Percentiles rank a stretch among this genome's conserved stretches.
Conservation (phyloP, 2,888 invertebrate genomes). For the Diogma glabrata region DNA sequence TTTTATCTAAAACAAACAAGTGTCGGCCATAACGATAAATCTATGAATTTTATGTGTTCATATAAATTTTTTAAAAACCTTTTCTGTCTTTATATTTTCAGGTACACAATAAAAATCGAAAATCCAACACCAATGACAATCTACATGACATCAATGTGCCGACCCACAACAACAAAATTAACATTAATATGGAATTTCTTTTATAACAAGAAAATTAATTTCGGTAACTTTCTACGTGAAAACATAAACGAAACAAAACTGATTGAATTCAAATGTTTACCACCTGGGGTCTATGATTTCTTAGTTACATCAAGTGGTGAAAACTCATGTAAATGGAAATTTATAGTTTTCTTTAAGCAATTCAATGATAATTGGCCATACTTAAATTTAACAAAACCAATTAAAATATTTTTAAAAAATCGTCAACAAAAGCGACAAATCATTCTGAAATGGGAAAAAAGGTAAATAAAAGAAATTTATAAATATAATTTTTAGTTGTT, state of each 20-base stretch:
- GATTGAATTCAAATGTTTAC: constrained; percentile 24
- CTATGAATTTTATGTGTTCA: too few relatives aligned
- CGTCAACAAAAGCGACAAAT: constrained; percentile 35
- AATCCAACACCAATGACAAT: constrained; percentile 1
- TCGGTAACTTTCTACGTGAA: constrained; percentile 3
- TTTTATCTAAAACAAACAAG: too few relatives aligned
- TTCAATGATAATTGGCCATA: constrained; percentile 29
- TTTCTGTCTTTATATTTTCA: neutral
- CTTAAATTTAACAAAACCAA: constrained; percentile 25
- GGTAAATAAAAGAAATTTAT: constrained; percentile 22
- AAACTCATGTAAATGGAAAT: constrained; percentile 31
- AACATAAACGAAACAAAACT: neutral
- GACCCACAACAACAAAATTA: neutral
- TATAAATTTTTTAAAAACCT: too few relatives aligned
- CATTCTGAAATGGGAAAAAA: constrained; percentile 35
- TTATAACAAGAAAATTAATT: constrained; percentile 4
- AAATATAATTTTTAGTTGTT: too few relatives aligned
- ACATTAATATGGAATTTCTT: neutral
- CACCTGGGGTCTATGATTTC: constrained; percentile 33
- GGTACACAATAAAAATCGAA: neutral
- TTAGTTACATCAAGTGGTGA: constrained; percentile 28
- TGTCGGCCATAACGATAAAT: too few relatives aligned
- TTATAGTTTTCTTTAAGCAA: constrained; percentile 29
- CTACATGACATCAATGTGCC: constrained; percentile 2
- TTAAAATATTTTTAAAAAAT: constrained; percentile 33